Base-by-base conservation (phyloP, 2,888 invertebrate genomes). In the Altica lythri region DNA sequence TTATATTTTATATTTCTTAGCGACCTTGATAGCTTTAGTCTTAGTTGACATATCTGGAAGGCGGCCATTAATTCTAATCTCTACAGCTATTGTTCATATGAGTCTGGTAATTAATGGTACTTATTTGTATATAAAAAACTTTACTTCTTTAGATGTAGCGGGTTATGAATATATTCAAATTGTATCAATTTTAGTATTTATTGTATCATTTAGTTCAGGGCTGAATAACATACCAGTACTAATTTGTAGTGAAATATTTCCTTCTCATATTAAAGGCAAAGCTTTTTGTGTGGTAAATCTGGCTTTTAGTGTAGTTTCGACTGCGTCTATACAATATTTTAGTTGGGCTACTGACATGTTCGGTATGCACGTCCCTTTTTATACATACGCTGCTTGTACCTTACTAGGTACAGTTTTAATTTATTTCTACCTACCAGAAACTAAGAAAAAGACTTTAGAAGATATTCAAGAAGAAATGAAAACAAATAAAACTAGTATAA, bases 201-300 rank as follows among this genome's bases (percentile, higher is more conserved):
- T 69, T 13, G 46, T 71, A 5, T 62, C 60, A 0, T 89, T 86
- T 66, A 83, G 85, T 0, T 72, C 84, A 16, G 89, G 89, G 1
- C 83, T 82, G 13, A 88, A 88, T 0, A 87, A 88, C 0, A 83
- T 89, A 17, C 88, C 88, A 0, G 88, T 88, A 86, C 73, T 88
- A 66, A 83, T 89, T 80, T 65, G 83, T 13, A 77, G 87, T 38
- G 88, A 88, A 71, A 78, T 89, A 30, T 84, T 90, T 63, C 79
- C 88, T 4, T 72, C 81, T 0, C 80, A 85, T 55, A 81, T 82
- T 0, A 85, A 83, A 42, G 83, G 81, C 35, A 69, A 82, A 50
- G 88, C 89, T 5, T 44, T 59, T 12, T 54, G 50, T 17, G 17
- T 57, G 4, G 32, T 42, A 2, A 56, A 57, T 14, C 13, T 54